Conservation (phyloP, 2,797 vertebrate species). For the Takifugu rubripes region DNA sequence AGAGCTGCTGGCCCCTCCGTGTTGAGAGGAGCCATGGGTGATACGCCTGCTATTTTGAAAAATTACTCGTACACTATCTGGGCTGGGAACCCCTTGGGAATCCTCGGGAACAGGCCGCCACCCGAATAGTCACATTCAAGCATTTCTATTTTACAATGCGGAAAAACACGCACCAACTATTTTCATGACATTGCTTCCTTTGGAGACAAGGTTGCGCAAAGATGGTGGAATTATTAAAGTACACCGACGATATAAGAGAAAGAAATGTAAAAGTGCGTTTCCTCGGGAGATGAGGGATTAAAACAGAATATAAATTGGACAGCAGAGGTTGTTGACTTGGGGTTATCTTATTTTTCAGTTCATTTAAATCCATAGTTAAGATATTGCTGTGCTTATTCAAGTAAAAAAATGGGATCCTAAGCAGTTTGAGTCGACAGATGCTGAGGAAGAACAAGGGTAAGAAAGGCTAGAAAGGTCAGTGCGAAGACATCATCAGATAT, state of each 20-base stretch:
- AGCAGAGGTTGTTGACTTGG: conserved; percentile 11
- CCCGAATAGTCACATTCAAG: not conserved
- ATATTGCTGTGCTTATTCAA: conserved; percentile 30
- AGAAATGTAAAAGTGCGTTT: not conserved
- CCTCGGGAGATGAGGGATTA: conserved; percentile 6
- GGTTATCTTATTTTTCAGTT: too few relatives aligned
- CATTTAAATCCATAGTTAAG: not conserved
- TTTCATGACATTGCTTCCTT: not conserved
- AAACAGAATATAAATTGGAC: conserved; percentile 21
- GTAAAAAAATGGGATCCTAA: conserved; percentile 25
- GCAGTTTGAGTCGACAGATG: conserved; percentile 6
- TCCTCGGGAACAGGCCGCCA: too few relatives aligned
- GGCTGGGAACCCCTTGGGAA: too few relatives aligned
- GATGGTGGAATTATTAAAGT: conserved; percentile 1
- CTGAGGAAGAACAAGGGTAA: conserved; percentile 24
- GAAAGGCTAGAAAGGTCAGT: conserved; percentile 2
- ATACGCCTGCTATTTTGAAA: too few relatives aligned
- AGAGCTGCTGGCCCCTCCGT: too few relatives aligned
- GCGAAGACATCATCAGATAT: too few relatives aligned
- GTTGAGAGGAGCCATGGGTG: too few relatives aligned
- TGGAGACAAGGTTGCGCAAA: not conserved
- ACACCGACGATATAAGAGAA: conserved; percentile 4
- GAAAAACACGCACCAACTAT: not conserved
- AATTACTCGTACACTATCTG: too few relatives aligned
- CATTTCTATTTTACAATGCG: not conserved